phyloP scores from a whole-genome alignment of 2,797 vertebrate species.

The Spinus pinus region DNA sequence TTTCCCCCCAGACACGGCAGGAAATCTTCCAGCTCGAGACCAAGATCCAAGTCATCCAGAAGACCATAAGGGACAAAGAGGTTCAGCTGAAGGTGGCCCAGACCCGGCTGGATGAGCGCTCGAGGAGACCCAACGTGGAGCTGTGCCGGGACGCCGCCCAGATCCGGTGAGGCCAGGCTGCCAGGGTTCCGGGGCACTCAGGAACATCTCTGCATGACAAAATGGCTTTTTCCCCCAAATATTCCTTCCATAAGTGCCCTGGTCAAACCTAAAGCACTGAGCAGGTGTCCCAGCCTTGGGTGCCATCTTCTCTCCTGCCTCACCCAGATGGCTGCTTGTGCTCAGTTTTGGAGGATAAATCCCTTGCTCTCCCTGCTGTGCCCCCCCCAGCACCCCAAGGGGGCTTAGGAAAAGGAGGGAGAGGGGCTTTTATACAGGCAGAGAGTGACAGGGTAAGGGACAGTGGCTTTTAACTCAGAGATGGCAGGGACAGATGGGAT shows the following conservation, averaged over 20 bases:
- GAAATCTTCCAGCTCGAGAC: constrained; percentile 92
- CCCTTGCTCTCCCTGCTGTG: background rate
- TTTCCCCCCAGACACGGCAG: constrained; percentile 82
- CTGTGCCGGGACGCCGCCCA: constrained; percentile 89
- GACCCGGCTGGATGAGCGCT: constrained; percentile 89
- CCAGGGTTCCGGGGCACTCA: fast-evolving
- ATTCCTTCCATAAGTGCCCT: background rate
- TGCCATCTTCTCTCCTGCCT: background rate
- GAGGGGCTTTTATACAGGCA: background rate
- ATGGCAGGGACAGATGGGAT: background rate
- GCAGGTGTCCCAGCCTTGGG: background rate
- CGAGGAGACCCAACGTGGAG: constrained; percentile 86
- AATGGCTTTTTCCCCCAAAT: background rate
- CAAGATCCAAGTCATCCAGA: constrained; percentile 85
- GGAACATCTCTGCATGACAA: background rate
- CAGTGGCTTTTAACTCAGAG: background rate
- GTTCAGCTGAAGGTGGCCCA: constrained; percentile 89
- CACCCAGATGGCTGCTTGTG: background rate
- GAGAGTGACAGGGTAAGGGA: background rate
- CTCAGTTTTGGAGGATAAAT: background rate
- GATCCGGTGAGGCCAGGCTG: constrained; percentile 75
- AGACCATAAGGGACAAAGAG: constrained; percentile 87
- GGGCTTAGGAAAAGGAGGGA: background rate
- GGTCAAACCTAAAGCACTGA: background rate
- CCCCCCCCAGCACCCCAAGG: background rate